Evolutionary conservation across 2,797 vertebrate genomes (phyloP).

Genomic region (Tinamus major): DNA sequence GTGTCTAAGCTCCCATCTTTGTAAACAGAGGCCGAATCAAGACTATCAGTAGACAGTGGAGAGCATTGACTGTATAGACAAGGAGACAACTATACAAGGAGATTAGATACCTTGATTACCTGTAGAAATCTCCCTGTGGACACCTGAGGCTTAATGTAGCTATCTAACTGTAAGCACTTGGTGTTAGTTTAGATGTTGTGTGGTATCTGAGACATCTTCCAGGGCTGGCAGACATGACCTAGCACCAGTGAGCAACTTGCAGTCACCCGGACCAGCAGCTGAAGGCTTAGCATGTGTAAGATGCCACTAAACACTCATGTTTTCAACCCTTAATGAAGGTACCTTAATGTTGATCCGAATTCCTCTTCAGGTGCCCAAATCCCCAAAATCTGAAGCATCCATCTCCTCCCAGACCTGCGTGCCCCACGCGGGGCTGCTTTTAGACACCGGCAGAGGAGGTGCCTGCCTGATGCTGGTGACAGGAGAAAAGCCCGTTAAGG

Average conservation of each 20-base stretch:
- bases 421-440: background rate
- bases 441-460: background rate
- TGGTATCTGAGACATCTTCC: background rate
- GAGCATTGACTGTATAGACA: background rate
- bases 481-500: fast-evolving
- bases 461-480: background rate
- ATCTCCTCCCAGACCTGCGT: background rate
- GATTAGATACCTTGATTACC: background rate
- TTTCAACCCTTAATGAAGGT: background rate
- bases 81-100: background rate
- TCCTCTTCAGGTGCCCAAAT: background rate
- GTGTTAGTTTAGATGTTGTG: background rate
- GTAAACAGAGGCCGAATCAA: background rate
- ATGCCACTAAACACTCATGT: background rate
- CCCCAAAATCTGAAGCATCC: background rate
- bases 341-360: background rate
- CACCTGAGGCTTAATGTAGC: background rate
- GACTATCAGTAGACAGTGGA: background rate
- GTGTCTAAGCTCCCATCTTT: background rate
- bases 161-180: background rate
- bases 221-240: background rate
- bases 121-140: background rate
- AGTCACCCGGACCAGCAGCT: background rate
- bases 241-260: background rate
- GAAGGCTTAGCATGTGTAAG: background rate